phyloP scores from a whole-genome alignment of 1,140 invertebrate species.

The Halotydeus destructor region DNA sequence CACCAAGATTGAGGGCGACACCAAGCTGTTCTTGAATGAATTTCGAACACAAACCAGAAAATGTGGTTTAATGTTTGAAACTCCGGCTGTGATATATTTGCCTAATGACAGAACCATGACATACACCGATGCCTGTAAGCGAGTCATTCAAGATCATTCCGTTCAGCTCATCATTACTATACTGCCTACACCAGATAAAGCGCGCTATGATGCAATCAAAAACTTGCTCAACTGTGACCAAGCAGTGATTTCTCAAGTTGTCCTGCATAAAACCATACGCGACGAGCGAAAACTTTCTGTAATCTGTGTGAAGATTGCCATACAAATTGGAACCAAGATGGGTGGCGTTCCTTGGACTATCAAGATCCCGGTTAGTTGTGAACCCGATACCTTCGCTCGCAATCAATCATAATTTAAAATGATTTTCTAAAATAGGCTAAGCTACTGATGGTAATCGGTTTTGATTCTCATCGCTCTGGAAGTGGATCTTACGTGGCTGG shows the following conservation, averaged over 20 bases:
- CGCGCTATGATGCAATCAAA: constrained; percentile 48
- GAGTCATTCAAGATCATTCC: neutral
- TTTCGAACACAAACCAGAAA: too few species aligned
- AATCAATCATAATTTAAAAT: too few species aligned
- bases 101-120: neutral
- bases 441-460: constrained; percentile 32
- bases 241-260: constrained; percentile 38
- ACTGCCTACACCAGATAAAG: constrained; percentile 40
- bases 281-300: constrained; percentile 34
- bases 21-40: too few species aligned
- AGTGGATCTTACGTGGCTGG: constrained; percentile 24
- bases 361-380: constrained; percentile 28
- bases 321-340: constrained; percentile 37
- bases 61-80: constrained; percentile 21
- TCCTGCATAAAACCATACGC: constrained; percentile 33
- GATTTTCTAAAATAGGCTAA: too few species aligned
- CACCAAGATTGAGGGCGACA: too few species aligned
- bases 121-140: neutral
- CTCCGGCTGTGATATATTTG: constrained; percentile 15
- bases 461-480: constrained; percentile 27
- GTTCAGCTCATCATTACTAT: constrained; percentile 33
- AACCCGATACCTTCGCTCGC: too few species aligned
- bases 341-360: constrained; percentile 35
- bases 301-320: constrained; percentile 53
- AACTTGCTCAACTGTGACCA: constrained; percentile 54